Percentiles rank a stretch among this genome's conserved stretches.
Conservation (phyloP, 2,888 invertebrate genomes). For the Drosophila robusta region DNA sequence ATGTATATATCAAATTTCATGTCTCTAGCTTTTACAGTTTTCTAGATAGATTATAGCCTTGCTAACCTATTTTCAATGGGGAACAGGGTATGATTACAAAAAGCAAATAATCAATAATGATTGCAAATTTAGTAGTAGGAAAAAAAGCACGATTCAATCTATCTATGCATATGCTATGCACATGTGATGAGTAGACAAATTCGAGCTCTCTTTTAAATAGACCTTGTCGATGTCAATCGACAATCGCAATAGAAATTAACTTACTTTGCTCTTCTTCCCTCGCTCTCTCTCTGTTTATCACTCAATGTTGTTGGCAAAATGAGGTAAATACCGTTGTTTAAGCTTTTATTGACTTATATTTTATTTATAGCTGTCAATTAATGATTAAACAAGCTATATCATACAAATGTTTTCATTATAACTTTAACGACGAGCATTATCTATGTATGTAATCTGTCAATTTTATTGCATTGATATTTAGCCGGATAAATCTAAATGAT, state of each 20-base stretch:
- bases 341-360: constrained; percentile 14
- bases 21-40: too few relatives aligned
- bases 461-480: constrained; percentile 29
- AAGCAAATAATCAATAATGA: not conserved
- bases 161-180: not conserved
- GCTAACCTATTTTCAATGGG: too few relatives aligned
- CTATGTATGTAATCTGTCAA: constrained; percentile 31
- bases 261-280: not conserved
- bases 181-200: not conserved
- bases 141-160: not conserved
- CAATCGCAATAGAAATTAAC: constrained; percentile 5
- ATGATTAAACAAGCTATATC: constrained; percentile 33
- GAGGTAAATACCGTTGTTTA: constrained; percentile 11
- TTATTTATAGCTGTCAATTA: constrained; percentile 32
- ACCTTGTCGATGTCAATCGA: constrained; percentile 2
- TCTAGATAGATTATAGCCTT: too few relatives aligned
- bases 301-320: constrained; percentile 9
- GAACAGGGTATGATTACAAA: too few relatives aligned
- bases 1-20: too few relatives aligned
- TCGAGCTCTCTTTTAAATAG: constrained; percentile 10
- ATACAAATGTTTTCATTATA: constrained; percentile 65
- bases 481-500: constrained; percentile 14
- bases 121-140: constrained; percentile 1
- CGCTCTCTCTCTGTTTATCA: not conserved
- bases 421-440: constrained; percentile 32